A percentile compares a stretch with the other conserved stretches of the same genome.
phyloP scores from a whole-genome alignment of 2,113 vertebrate genomes.

The Aegithalos caudatus region DNA sequence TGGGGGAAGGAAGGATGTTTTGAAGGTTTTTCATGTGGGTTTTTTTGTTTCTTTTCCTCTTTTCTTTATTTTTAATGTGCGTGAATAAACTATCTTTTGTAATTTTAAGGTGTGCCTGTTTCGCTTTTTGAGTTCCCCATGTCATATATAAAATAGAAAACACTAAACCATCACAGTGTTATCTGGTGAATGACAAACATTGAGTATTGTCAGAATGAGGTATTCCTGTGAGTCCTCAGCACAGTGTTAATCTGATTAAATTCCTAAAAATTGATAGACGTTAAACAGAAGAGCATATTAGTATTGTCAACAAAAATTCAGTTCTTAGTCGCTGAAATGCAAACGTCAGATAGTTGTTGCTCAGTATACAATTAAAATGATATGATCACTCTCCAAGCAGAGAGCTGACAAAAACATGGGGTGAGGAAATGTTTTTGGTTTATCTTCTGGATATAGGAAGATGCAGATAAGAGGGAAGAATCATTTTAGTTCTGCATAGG shows the following conservation, averaged over 20 bases:
- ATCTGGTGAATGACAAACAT: neutral
- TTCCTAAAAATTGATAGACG: neutral
- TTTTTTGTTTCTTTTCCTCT: too few species aligned
- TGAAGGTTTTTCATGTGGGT: too few species aligned
- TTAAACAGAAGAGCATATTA: neutral
- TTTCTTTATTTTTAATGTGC: too few species aligned
- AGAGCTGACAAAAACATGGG: neutral
- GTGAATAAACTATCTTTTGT: too few species aligned
- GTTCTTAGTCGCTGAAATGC: neutral
- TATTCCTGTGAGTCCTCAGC: neutral
- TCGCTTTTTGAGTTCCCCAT: too few species aligned
- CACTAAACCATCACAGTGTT: too few species aligned
- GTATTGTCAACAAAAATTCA: slow-evolving; percentile 15
- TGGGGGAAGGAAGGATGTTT: too few species aligned
- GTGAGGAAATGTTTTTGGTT: neutral
- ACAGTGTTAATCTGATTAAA: neutral
- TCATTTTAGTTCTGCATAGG: slow-evolving; percentile 25
- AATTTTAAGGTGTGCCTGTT: too few species aligned
- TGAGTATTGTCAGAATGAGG: neutral
- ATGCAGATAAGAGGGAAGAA: slow-evolving; percentile 22
- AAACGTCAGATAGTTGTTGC: slow-evolving; percentile 27
- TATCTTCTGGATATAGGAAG: neutral
- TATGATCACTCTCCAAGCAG: slow-evolving; percentile 31
- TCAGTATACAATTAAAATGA: slow-evolving; percentile 25
- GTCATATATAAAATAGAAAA: too few species aligned